A percentile compares a stretch with the other conserved stretches of the same genome.
phyloP scores from a whole-genome alignment of 2,797 vertebrate genomes.

The Vultur gryphus region DNA sequence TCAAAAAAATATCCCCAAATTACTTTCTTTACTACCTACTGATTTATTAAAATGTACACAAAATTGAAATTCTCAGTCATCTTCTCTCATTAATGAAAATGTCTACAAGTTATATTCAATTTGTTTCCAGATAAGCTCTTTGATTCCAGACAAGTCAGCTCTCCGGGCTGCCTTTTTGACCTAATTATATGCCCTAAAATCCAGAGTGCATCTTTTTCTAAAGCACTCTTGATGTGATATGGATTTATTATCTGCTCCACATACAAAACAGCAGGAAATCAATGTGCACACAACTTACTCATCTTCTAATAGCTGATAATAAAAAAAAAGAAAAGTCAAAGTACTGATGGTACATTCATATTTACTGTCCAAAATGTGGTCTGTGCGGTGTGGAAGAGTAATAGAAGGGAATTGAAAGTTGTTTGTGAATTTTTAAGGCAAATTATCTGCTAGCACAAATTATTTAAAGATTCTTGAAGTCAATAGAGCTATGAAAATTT shows the following conservation, averaged over 20 bases:
- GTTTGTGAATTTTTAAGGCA: not conserved
- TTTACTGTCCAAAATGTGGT: not conserved
- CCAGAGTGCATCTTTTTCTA: not conserved
- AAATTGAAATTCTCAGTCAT: not conserved
- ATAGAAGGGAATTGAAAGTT: not conserved
- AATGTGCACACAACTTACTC: not conserved
- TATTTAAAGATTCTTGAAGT: not conserved
- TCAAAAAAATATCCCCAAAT: not conserved
- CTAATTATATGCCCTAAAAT: slow-evolving; percentile 22
- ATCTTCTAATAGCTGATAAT: not conserved
- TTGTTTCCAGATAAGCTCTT: not conserved
- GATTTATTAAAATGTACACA: not conserved
- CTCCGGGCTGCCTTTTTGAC: slow-evolving; percentile 2
- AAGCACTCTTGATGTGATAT: not conserved
- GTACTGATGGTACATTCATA: not conserved
- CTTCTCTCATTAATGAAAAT: not conserved
- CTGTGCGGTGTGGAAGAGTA: not conserved
- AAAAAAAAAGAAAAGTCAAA: not conserved
- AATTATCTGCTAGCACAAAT: not conserved
- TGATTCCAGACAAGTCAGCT: slow-evolving; percentile 1
- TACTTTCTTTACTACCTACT: not conserved
- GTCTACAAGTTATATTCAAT: not conserved
- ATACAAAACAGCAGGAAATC: not conserved
- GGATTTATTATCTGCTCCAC: not conserved
- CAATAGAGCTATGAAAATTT: not conserved